Base-by-base conservation (phyloP, 2,888 invertebrate genomes). In the Magallana nippona region DNA sequence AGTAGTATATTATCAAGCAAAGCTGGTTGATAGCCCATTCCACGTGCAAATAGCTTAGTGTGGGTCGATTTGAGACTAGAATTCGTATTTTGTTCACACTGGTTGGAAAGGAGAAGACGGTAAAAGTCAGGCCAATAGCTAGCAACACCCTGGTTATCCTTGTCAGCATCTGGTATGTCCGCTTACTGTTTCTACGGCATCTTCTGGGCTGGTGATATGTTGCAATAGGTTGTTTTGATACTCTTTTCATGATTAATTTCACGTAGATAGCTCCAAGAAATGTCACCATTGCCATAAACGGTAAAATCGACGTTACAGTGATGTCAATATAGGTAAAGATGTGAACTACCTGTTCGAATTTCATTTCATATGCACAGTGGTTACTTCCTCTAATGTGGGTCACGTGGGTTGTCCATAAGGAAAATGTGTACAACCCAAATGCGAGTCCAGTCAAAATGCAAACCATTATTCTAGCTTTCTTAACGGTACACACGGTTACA, bases 71-170 rank as follows among this genome's bases (percentile, higher is more conserved):
- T 2, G 78, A 81, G 2, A 83, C 60, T 1, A 90, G 85, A 58
- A 91, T 58, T 19, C 89, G 87, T 11, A 91, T 71, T 85, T 90
- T 91, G 82, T 90, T 90, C n/a, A 89, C 86, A 79, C 90, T 89
- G 17, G 89, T 88, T 2, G 91, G 91, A 10, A 86, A 88, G 60
- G 90, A 89, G 55, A 91, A 86, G 32, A 91, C 79, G 10, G 90
- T 88, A 86, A 88, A 91, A 2, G 90, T 90, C 27, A 90, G 85
- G 0, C 89, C 89, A 71, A 91, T 91, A 17, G 90, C 91, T 27
- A 90, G 85, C 27, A 91, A 86, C 19, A 91, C 89, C 55, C 91
- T 78, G 0, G 91, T 91, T 55, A 91, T 90, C 32, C 87, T 89
- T 11, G 90, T 89, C 44, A 91, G 84, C 11, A 86, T 82, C n/a